Base-by-base conservation (phyloP, 1,140 invertebrate species). In the Zaprionus africanus region DNA sequence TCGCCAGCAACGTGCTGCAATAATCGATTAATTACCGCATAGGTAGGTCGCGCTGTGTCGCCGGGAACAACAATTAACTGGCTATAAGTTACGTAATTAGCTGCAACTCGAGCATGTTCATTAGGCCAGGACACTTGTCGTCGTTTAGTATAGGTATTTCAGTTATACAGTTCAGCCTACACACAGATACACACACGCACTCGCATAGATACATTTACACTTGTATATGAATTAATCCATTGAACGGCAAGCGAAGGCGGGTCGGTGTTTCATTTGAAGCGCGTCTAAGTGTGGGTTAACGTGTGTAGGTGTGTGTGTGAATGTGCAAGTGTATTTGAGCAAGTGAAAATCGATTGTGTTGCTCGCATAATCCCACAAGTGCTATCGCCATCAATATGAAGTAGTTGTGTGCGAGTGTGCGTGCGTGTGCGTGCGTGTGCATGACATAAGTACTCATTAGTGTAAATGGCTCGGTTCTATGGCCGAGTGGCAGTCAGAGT, bases 61-160 rank as follows among this genome's bases (percentile, higher is more conserved):
- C 38, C 26, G 28, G 19, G 53, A 28, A 53, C 38, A 57, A 53
- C 49, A 65, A 43, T 67, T 58, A 67, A 59, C 49, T 38, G 53
- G 46, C 63, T 70, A 70, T 79, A 67, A 79, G 70, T 81, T 70
- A 76, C 71, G 73, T 53, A 76, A 67, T 38, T 56, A 51, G 49
- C 36, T 36, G 63, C 56, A 80, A 72, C 53, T 53, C 59, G 64
- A 83, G 69, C 67, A 54, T 63, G 57, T 76, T 71, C 67, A 87
- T 84, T 81, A 81, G 46, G 53, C 53, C 64, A 22, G 80, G 81
- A 81, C 81, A 88, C 83, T 87, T 87, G 83, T 83, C 74, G 75
- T 58, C 66, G 58, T 78, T 88, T 61, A 82, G 71, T 31, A 58
- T 57, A 49, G 15, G 12, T 58, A 46, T 65, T 51, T 24, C 19